Conservation (phyloP, 2,888 invertebrate species). For the Caprella mutica region DNA sequence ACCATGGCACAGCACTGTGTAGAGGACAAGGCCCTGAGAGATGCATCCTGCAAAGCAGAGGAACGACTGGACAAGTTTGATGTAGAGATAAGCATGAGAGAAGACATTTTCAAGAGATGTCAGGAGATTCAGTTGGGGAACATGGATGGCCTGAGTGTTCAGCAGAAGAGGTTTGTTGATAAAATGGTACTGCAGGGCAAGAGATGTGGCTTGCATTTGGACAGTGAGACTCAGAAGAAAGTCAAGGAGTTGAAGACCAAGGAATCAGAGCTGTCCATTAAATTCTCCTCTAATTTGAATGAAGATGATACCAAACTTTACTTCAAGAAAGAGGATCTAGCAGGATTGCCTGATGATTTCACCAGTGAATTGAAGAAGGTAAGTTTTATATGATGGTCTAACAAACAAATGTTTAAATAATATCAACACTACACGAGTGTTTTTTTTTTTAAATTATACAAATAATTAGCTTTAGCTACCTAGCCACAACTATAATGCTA, state of each 20-base stretch:
- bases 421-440: neutral
- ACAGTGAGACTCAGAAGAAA: slow-evolving; percentile 40
- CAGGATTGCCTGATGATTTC: slow-evolving; percentile 39
- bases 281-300: slow-evolving; percentile 43
- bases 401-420: neutral
- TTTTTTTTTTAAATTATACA: neutral
- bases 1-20: slow-evolving; percentile 43
- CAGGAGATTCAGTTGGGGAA: slow-evolving; percentile 38
- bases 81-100: slow-evolving; percentile 44
- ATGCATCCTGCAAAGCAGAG: slow-evolving; percentile 43
- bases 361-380: slow-evolving; percentile 35
- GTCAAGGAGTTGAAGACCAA: slow-evolving; percentile 43
- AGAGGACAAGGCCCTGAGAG: slow-evolving; percentile 40
- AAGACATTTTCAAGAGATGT: slow-evolving; percentile 43
- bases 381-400: slow-evolving; percentile 1
- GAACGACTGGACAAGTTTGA: slow-evolving; percentile 43
- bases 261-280: slow-evolving; percentile 42
- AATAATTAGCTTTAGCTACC: neutral
- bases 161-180: slow-evolving; percentile 42
- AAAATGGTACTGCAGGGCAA: slow-evolving; percentile 42
- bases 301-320: slow-evolving; percentile 44
- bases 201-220: slow-evolving; percentile 44
- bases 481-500: neutral
- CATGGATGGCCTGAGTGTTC: slow-evolving; percentile 37
- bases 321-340: slow-evolving; percentile 42